Conservation (phyloP, 2,888 invertebrate genomes). For the Ophonus ardosiacus region DNA sequence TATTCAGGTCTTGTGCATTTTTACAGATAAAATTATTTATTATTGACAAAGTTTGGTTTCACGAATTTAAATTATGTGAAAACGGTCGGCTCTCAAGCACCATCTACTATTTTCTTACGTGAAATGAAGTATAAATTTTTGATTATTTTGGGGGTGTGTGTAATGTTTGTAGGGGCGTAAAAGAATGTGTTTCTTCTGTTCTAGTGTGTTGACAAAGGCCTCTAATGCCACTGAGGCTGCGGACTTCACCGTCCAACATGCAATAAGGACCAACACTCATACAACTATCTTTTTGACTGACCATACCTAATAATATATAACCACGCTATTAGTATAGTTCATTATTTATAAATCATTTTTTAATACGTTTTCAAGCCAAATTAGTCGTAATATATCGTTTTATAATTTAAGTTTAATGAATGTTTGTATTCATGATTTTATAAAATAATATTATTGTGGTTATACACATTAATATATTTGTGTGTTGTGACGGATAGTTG, state of each 20-base stretch:
- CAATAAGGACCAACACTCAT: slow-evolving; percentile 77
- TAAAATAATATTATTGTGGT: slow-evolving; percentile 61
- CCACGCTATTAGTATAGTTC: slow-evolving; percentile 72
- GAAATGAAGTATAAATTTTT: neutral
- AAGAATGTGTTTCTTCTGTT: slow-evolving; percentile 67
- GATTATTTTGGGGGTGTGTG: neutral
- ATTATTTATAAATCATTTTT: slow-evolving; percentile 72
- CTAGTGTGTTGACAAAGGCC: slow-evolving; percentile 76
- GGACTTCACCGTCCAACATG: slow-evolving; percentile 75
- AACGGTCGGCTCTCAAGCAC: too few relatives aligned
- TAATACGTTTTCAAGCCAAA: slow-evolving; percentile 64
- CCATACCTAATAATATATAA: slow-evolving; percentile 61
- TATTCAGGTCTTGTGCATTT: too few relatives aligned
- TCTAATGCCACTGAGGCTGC: slow-evolving; percentile 74
- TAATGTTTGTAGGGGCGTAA: neutral
- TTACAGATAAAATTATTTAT: too few relatives aligned
- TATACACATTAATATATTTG: slow-evolving; percentile 64
- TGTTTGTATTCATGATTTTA: slow-evolving; percentile 60
- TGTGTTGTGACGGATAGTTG: slow-evolving; percentile 63
- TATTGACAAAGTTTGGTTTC: too few relatives aligned
- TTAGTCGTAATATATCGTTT: slow-evolving; percentile 63
- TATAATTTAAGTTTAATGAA: slow-evolving; percentile 58
- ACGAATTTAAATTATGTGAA: too few relatives aligned
- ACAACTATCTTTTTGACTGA: slow-evolving; percentile 72
- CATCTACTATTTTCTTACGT: too few relatives aligned